Base-by-base conservation (phyloP, 2,797 vertebrate species). In the Sebastes steindachneri region DNA sequence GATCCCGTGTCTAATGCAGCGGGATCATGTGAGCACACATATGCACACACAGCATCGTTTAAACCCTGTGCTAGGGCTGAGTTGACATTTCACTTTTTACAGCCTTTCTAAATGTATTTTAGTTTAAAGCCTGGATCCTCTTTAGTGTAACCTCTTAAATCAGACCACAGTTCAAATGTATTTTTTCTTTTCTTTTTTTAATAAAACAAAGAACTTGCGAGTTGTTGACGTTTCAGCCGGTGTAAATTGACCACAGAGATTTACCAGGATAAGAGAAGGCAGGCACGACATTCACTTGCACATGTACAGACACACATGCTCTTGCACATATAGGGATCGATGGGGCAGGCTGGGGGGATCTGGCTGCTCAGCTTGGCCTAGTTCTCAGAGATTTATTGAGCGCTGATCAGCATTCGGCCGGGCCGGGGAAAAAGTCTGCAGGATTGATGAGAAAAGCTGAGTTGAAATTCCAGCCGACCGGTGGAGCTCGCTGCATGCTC, bases 371-470 rank as follows among this genome's bases (percentile, higher is more conserved):
- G 89, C 88, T 88, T 92, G 93, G 87, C 94, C 93, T 93, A 93
- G 89, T 94, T 95, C 92, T 92, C 93, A 92, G 90, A 94, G 91
- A 93, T 93, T 93, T 94, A 95, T 94, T 88, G 92, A 94, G 85
- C 31, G 37, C 90, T 91, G 92, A 95, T 94, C 91, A 93, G 92
- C 91, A 91, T 93, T 93, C 68, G 89, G 84, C 86, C 73, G 15
- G 87, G 78, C 89, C 80, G 54, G 84, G 72, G 66, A 88, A 91
- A 92, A 93, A 92, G 82, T 93, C 88, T 86, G 51, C 84, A 90
- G 92, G 90, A 94, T 93, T 93, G 93, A 94, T 94, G 93, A 88
- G 89, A 88, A 92, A 90, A 91, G 84, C 90, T 55, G 84, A 89
- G 88, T 85, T 90, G 66, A 93, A 90, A 91, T 90, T 93, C 86